A percentile compares a stretch with the other conserved stretches of the same genome.
phyloP scores from a whole-genome alignment of 2,888 invertebrate species.

The Biston stratarius region DNA sequence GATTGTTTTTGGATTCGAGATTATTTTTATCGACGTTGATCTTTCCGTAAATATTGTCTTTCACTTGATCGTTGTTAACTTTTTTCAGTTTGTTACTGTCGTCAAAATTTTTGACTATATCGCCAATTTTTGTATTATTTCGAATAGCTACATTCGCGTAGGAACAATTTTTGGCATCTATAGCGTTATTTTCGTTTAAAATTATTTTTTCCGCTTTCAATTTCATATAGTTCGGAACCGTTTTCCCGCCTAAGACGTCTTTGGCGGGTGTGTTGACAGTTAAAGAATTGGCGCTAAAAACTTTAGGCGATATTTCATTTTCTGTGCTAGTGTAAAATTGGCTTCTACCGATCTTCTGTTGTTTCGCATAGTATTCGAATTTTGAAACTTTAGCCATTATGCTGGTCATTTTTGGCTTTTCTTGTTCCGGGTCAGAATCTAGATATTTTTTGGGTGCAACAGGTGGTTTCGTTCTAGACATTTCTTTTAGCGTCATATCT shows the following conservation, averaged over 20 bases:
- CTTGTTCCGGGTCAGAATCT: slow-evolving; percentile 76
- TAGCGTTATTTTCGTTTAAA: slow-evolving; percentile 66
- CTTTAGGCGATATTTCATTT: slow-evolving; percentile 89
- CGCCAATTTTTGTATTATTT: slow-evolving; percentile 79
- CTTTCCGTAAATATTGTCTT: slow-evolving; percentile 77
- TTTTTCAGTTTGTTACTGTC: slow-evolving; percentile 75
- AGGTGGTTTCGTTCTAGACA: slow-evolving; percentile 88
- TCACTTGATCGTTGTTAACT: slow-evolving; percentile 74
- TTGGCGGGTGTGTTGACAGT: slow-evolving; percentile 94
- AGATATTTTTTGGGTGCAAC: slow-evolving; percentile 87
- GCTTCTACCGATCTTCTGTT: slow-evolving; percentile 83
- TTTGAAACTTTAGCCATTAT: slow-evolving; percentile 92
- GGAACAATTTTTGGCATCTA: slow-evolving; percentile 72
- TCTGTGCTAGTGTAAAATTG: slow-evolving; percentile 78
- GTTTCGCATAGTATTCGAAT: slow-evolving; percentile 92
- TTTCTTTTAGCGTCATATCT: slow-evolving; percentile 78
- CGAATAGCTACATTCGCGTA: slow-evolving; percentile 77
- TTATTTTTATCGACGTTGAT: slow-evolving; percentile 63
- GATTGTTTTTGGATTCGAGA: slow-evolving; percentile 28
- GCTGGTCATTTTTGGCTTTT: slow-evolving; percentile 76
- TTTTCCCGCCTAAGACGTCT: slow-evolving; percentile 90
- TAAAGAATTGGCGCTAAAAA: slow-evolving; percentile 91
- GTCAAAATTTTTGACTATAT: slow-evolving; percentile 81
- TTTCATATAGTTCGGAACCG: slow-evolving; percentile 86
- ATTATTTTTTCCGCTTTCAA: slow-evolving; percentile 60